These are phyloP conservation scores for Lycia hirtaria DNA, from an alignment of 2,888 invertebrate species.

Conservation along the genomic window DNA sequence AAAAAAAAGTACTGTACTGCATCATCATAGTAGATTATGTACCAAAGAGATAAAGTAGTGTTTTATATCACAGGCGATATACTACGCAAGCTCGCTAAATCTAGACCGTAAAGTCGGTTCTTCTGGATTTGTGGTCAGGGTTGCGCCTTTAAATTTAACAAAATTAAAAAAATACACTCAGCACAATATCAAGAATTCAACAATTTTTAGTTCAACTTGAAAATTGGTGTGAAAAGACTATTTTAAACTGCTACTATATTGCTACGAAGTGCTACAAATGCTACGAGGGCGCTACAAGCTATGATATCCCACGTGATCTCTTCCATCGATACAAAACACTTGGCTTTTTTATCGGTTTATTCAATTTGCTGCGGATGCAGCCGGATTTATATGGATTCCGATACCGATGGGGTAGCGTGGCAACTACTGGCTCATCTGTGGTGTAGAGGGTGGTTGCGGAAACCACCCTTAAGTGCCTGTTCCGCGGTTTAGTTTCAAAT, in stretches of 20 bases:
- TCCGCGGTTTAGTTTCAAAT: conserved; percentile 5
- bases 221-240: too few relatives aligned
- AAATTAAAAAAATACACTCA: too few relatives aligned
- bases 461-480: conserved; percentile 4
- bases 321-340: conserved; percentile 42
- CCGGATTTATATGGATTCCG: conserved; percentile 51
- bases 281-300: conserved; percentile 13
- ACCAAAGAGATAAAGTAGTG: too few relatives aligned
- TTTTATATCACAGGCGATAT: too few relatives aligned
- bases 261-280: conserved; percentile 13
- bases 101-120: too few relatives aligned
- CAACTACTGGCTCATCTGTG: not conserved
- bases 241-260: conserved; percentile 6
- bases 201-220: too few relatives aligned
- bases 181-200: too few relatives aligned
- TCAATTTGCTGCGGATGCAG: conserved; percentile 70
- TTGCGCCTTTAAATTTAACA: too few relatives aligned
- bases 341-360: conserved; percentile 68
- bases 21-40: too few relatives aligned
- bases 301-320: conserved; percentile 14
- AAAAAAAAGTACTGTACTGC: too few relatives aligned
- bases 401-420: conserved; percentile 28
- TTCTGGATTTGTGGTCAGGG: too few relatives aligned
- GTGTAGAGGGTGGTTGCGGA: conserved; percentile 1
- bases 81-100: too few relatives aligned